These are phyloP conservation scores for Epizoanthus fatuus DNA, from an alignment of 92 coral and sea anemone genomes.

Conservation along the genomic window DNA sequence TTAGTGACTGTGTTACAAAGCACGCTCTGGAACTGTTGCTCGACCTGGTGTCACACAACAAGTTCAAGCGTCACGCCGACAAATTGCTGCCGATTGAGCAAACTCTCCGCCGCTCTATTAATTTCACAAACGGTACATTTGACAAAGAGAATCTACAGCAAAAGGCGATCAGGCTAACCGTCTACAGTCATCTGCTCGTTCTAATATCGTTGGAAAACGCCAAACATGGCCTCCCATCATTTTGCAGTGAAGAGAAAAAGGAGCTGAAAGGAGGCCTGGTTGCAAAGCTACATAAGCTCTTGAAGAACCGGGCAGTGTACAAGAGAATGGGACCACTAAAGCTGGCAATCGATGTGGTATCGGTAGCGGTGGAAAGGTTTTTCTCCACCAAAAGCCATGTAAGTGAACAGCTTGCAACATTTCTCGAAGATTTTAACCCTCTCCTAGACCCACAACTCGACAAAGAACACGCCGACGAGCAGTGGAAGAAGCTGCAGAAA, in stretches of 20 bases:
- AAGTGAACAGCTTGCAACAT: background rate
- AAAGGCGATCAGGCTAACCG: background rate
- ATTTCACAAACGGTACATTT: no score
- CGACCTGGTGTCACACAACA: slow-evolving; percentile 13
- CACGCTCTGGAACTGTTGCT: slow-evolving; percentile 13
- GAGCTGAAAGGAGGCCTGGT: background rate
- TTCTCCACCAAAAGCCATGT: no score
- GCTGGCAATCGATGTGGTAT: no score
- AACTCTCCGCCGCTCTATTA: slow-evolving; percentile 6
- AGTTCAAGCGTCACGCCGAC: background rate
- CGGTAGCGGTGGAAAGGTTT: no score
- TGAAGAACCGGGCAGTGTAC: no score
- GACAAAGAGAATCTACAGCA: slow-evolving; percentile 1
- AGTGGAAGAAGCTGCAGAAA: slow-evolving; percentile 10
- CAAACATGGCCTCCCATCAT: background rate
- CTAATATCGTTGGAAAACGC: background rate
- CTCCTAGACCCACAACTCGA: background rate
- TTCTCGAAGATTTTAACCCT: background rate
- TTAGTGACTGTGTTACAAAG: background rate
- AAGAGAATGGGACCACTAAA: no score
- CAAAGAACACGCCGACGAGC: background rate
- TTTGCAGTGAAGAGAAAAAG: background rate
- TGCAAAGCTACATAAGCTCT: no score
- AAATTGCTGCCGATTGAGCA: slow-evolving; percentile 15
- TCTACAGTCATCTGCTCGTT: background rate